These are phyloP conservation scores for Strongylocentrotus purpuratus DNA, from an alignment of 35 echinoderm and acorn worm genomes.

Conservation along the genomic window DNA sequence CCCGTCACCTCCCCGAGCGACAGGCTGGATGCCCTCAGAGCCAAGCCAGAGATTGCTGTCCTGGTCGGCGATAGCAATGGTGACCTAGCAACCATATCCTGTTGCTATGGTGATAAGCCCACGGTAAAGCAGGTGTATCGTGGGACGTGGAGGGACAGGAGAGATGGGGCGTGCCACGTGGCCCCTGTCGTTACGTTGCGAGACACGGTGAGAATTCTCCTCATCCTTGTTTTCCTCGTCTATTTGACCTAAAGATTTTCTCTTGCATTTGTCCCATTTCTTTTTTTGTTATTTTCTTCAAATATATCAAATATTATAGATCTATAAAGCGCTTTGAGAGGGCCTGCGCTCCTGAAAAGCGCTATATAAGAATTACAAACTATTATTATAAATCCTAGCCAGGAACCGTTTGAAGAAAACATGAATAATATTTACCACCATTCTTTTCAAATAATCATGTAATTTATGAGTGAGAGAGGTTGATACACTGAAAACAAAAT, in stretches of 20 bases:
- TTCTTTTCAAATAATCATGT: too few relatives aligned
- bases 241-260: background rate
- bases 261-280: background rate
- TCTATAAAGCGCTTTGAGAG: too few relatives aligned
- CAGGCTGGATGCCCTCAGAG: background rate
- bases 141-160: conserved; percentile 25
- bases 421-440: too few relatives aligned
- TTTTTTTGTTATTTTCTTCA: background rate
- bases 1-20: background rate
- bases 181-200: background rate
- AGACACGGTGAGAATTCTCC: conserved; percentile 16
- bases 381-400: too few relatives aligned
- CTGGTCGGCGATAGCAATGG: conserved; percentile 19
- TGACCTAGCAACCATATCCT: background rate
- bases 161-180: conserved; percentile 24
- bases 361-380: too few relatives aligned
- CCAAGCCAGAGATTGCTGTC: conserved; percentile 33
- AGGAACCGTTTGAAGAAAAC: too few relatives aligned
- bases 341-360: too few relatives aligned
- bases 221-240: background rate
- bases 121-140: conserved; percentile 19
- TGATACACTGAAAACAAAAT: too few relatives aligned
- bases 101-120: conserved; percentile 36
- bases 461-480: too few relatives aligned
- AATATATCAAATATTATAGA: too few relatives aligned